These are phyloP conservation scores for Andricus grossulariae DNA, from an alignment of 1,140 invertebrate species.

Conservation along the genomic window DNA sequence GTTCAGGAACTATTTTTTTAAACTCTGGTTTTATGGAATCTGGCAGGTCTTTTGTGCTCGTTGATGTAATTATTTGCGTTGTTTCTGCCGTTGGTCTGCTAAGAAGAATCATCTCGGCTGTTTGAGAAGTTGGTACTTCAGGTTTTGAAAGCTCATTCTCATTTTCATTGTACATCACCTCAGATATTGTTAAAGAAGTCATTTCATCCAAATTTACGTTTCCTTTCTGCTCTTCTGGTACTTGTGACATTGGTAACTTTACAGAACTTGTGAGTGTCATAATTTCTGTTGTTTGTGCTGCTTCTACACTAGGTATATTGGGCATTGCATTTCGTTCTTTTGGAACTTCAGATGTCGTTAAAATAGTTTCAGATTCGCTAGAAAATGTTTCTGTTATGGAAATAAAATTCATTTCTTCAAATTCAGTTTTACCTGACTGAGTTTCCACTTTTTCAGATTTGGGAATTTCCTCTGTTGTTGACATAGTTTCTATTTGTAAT, in stretches of 20 bases:
- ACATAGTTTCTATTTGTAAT: slow-evolving; percentile 54
- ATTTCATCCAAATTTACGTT: slow-evolving; percentile 59
- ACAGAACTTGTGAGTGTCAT: slow-evolving; percentile 53
- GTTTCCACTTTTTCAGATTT: slow-evolving; percentile 46
- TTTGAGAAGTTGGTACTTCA: slow-evolving; percentile 56
- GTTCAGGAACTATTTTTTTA: slow-evolving; percentile 54
- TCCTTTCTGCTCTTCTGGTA: slow-evolving; percentile 56
- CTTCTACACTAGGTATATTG: slow-evolving; percentile 58
- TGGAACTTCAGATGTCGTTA: slow-evolving; percentile 48
- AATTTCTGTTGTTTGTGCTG: slow-evolving; percentile 61
- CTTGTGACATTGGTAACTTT: slow-evolving; percentile 47
- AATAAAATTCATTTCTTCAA: slow-evolving; percentile 60
- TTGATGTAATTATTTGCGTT: slow-evolving; percentile 61
- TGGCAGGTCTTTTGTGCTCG: slow-evolving; percentile 52
- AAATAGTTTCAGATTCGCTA: slow-evolving; percentile 57
- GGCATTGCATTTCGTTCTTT: slow-evolving; percentile 52
- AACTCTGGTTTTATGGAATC: slow-evolving; percentile 46
- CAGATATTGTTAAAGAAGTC: slow-evolving; percentile 59
- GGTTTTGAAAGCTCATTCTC: slow-evolving; percentile 53
- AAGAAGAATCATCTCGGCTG: slow-evolving; percentile 56
- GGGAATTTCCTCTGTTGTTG: slow-evolving; percentile 54
- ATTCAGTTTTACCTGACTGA: slow-evolving; percentile 49
- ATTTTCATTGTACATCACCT: slow-evolving; percentile 58
- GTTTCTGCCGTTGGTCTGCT: slow-evolving; percentile 60
- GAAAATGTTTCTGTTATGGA: slow-evolving; percentile 60